Conservation (phyloP, 2,113 vertebrate species). For the Protobothrops flavoviridis region DNA sequence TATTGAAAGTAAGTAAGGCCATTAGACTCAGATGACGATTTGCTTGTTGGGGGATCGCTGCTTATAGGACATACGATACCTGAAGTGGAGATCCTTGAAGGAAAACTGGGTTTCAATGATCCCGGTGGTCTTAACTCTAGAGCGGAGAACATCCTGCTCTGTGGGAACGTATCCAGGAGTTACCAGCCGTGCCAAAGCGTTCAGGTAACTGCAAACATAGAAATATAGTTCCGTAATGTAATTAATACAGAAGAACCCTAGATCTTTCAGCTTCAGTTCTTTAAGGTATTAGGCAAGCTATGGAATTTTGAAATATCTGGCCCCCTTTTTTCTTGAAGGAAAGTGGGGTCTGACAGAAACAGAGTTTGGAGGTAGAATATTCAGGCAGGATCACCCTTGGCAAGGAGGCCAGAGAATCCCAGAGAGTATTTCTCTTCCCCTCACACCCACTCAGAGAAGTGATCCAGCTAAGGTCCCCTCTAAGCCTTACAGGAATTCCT, state of each 20-base stretch:
- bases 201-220: constrained; percentile 80
- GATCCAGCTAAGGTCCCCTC: not conserved
- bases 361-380: not conserved
- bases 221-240: accelerated
- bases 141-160: constrained; percentile 94
- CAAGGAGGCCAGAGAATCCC: not conserved
- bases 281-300: not conserved
- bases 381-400: not conserved
- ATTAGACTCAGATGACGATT: not conserved
- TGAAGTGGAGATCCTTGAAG: constrained; percentile 96
- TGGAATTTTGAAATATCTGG: not conserved
- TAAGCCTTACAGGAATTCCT: not conserved
- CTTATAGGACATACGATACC: constrained; percentile 66
- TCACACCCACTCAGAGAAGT: not conserved
- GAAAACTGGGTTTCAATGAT: constrained; percentile 95
- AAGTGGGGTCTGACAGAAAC: not conserved
- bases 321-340: not conserved
- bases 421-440: not conserved
- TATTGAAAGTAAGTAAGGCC: not conserved
- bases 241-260: too few relatives aligned
- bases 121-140: constrained; percentile 95
- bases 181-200: constrained; percentile 87
- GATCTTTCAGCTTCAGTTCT: not conserved
- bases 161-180: constrained; percentile 92
- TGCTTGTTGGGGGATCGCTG: not conserved